phyloP scores from a whole-genome alignment of 35 echinoderm and acorn worm species.

The Heliocidaris tuberculata region DNA sequence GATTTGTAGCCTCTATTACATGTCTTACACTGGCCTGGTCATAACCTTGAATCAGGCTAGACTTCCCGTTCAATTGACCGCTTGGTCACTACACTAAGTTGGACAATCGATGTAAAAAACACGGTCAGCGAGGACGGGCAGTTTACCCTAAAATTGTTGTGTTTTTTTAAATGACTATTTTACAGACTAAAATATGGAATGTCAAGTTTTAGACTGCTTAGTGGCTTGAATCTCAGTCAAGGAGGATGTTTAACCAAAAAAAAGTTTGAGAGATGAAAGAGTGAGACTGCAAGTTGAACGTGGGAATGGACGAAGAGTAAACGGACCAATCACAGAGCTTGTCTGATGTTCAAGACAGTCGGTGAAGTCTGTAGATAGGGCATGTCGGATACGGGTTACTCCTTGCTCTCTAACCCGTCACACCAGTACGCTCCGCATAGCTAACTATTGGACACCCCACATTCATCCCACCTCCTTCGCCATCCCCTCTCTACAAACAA shows the following conservation, averaged over 20 bases:
- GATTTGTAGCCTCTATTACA: constrained; percentile 48
- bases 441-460: constrained; percentile 28
- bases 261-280: constrained; percentile 31
- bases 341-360: constrained; percentile 20
- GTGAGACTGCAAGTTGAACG: constrained; percentile 28
- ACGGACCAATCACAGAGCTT: constrained; percentile 45
- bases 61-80: constrained; percentile 15
- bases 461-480: not conserved
- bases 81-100: not conserved
- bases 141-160: not conserved
- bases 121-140: not conserved
- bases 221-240: not conserved
- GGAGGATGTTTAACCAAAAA: not conserved
- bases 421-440: constrained; percentile 2
- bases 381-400: constrained; percentile 44
- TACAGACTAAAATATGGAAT: not conserved
- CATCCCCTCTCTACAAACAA: constrained; percentile 19
- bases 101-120: not conserved
- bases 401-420: constrained; percentile 1
- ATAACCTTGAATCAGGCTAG: constrained; percentile 16
- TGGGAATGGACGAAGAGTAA: constrained; percentile 18
- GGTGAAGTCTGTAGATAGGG: constrained; percentile 26
- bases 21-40: not conserved
- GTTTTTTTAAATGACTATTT: not conserved
- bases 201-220: not conserved